phyloP scores from a whole-genome alignment of 92 coral and sea anemone genomes.

The Phenganax stokvisi region DNA sequence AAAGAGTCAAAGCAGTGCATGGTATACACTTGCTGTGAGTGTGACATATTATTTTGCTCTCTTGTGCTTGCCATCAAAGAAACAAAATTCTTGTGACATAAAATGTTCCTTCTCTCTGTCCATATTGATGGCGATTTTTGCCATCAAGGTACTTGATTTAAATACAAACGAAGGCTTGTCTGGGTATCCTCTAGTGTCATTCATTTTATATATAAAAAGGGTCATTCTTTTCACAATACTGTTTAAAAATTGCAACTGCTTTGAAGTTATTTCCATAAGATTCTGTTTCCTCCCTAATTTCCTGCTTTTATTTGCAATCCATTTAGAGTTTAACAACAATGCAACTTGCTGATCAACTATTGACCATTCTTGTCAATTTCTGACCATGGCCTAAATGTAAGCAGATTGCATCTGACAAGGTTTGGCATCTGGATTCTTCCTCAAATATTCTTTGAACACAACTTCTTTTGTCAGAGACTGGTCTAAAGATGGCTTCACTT shows the following conservation, averaged over 20 bases:
- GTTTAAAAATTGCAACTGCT: slow-evolving; percentile 46
- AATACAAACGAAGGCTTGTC: slow-evolving; percentile 39
- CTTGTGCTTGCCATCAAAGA: slow-evolving; percentile 43
- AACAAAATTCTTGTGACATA: slow-evolving; percentile 42
- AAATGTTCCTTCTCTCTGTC: slow-evolving; percentile 27
- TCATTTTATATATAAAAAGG: background rate
- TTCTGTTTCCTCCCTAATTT: slow-evolving; percentile 33
- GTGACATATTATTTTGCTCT: slow-evolving; percentile 47
- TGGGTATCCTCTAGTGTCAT: slow-evolving; percentile 38
- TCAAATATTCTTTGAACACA: background rate
- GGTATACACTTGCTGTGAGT: slow-evolving; percentile 44
- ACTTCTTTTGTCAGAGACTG: background rate
- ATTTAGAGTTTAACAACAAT: slow-evolving; percentile 21
- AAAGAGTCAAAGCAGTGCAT: slow-evolving; percentile 36
- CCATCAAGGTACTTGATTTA: slow-evolving; percentile 27
- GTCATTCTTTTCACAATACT: slow-evolving; percentile 18
- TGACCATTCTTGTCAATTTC: slow-evolving; percentile 40
- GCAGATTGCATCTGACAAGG: background rate
- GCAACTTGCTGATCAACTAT: slow-evolving; percentile 42
- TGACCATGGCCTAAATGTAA: background rate
- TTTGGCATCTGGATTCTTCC: background rate
- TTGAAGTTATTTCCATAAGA: slow-evolving; percentile 48
- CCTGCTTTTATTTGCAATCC: slow-evolving; percentile 23
- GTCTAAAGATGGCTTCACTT: background rate
- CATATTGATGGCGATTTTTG: slow-evolving; percentile 37